Conservation (phyloP, 2,888 invertebrate species). For the Polyommatus icarus region DNA sequence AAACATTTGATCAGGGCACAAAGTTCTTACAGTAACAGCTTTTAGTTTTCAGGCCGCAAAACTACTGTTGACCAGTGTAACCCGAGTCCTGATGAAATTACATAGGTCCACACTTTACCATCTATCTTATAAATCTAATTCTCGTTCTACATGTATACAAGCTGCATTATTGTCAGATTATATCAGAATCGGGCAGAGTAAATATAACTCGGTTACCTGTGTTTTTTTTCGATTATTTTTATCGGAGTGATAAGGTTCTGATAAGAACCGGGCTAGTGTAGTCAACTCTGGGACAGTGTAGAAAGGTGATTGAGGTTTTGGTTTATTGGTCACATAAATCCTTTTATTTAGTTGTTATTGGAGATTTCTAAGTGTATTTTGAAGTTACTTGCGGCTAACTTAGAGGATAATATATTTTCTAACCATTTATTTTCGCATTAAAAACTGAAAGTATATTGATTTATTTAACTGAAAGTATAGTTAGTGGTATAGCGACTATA, state of each 20-base stretch:
- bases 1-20: no score
- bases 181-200: background rate
- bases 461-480: background rate
- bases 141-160: no score
- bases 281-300: background rate
- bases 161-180: background rate
- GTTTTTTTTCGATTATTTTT: constrained; percentile 14
- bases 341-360: background rate
- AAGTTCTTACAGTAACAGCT: no score
- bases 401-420: no score
- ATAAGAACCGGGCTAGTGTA: background rate
- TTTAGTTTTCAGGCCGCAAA: no score
- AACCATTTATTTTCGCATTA: no score
- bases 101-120: no score
- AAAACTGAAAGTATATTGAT: no score
- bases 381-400: background rate
- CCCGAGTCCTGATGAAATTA: no score
- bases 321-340: background rate
- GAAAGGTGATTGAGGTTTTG: background rate
- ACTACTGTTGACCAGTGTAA: no score
- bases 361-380: background rate
- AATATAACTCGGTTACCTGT: background rate
- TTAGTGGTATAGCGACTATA: background rate
- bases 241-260: background rate
- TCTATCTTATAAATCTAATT: no score